Evolutionary conservation across 2,888 invertebrate genomes (phyloP).

Genomic region (Trachelus tabidus): DNA sequence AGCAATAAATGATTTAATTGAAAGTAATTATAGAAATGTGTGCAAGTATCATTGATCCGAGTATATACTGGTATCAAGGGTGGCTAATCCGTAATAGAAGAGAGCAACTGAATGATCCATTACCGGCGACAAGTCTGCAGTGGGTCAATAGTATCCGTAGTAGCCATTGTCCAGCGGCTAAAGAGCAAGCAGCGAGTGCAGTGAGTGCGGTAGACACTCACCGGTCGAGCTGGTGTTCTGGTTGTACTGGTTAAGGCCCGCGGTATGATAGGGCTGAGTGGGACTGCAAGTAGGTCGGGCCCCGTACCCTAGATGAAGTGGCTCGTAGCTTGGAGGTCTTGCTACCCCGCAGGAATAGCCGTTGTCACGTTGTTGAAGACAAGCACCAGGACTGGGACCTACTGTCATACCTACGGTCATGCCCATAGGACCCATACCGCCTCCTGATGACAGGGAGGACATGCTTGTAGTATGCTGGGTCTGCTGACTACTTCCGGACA

Average conservation of each 20-base stretch:
- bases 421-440: constrained; percentile 63
- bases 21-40: no score
- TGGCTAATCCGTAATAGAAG: not conserved
- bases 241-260: constrained; percentile 63
- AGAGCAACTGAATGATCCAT: constrained; percentile 8
- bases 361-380: constrained; percentile 71
- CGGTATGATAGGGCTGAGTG: constrained; percentile 75
- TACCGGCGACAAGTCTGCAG: constrained; percentile 10
- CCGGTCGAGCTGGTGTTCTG: constrained; percentile 65
- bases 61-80: no score
- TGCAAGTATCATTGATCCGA: no score
- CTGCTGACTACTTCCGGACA: constrained; percentile 58
- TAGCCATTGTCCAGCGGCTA: constrained; percentile 60
- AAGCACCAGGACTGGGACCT: constrained; percentile 70
- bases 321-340: constrained; percentile 69
- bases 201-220: constrained; percentile 67
- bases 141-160: constrained; percentile 22
- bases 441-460: constrained; percentile 59
- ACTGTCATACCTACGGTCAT: constrained; percentile 66
- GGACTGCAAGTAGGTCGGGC: constrained; percentile 76
- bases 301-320: constrained; percentile 69
- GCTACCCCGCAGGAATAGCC: constrained; percentile 70
- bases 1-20: no score
- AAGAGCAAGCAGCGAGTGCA: constrained; percentile 67
- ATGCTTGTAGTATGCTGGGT: constrained; percentile 56